These are phyloP conservation scores for Musca domestica DNA, from an alignment of 1,140 invertebrate genomes.

Conservation along the genomic window DNA sequence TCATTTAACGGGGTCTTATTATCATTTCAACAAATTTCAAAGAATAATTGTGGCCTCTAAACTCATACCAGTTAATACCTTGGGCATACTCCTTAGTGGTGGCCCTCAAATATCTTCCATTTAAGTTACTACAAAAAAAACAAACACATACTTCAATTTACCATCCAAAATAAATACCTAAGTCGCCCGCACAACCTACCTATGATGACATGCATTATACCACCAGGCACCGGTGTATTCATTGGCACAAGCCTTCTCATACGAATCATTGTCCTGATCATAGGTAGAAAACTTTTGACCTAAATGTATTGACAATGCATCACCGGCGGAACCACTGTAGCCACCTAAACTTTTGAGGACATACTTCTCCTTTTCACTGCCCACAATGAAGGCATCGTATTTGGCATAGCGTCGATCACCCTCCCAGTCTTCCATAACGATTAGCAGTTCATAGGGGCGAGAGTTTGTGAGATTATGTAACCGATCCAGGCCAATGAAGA, in stretches of 20 bases:
- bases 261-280: constrained; percentile 70
- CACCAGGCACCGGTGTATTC: constrained; percentile 66
- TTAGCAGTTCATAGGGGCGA: constrained; percentile 63
- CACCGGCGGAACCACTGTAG: constrained; percentile 66
- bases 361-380: constrained; percentile 64
- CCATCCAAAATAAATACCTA: not conserved
- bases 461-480: constrained; percentile 60
- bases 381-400: constrained; percentile 68
- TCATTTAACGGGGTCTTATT: not conserved
- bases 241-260: constrained; percentile 66
- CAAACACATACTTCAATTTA: too few species aligned
- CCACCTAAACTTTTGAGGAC: constrained; percentile 62
- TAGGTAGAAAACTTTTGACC: constrained; percentile 68
- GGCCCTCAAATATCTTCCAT: constrained; percentile 26
- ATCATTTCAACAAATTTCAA: not conserved
- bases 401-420: constrained; percentile 58
- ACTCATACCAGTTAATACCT: not conserved
- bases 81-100: not conserved
- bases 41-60: not conserved
- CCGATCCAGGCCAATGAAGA: constrained; percentile 64
- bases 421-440: constrained; percentile 64
- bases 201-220: constrained; percentile 58
- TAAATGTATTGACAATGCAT: constrained; percentile 67
- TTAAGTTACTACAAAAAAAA: constrained; percentile 28
- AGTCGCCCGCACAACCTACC: constrained; percentile 21